A percentile compares a stretch with the other conserved stretches of the same genome.
Conservation (phyloP, 2,113 vertebrate species). For the Rattus norvegicus region GRCr8 NC_086037.1:32441501-32442000, state of each 20-base stretch:
- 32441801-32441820: background rate
- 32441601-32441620: background rate
- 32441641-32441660: background rate
- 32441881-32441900: background rate
- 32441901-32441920: background rate
- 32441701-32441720: background rate
- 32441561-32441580: background rate
- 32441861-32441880: constrained; percentile 23
- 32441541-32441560: background rate
- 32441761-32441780: background rate
- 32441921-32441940: background rate
- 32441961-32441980: background rate
- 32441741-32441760: background rate
- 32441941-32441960: background rate
- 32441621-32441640: background rate
- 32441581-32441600: background rate
- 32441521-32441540: background rate
- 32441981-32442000: background rate
- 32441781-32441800: background rate
- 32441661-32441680: background rate
- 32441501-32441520: background rate
- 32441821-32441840: constrained; percentile 28
- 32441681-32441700: background rate
- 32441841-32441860: background rate
- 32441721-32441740: background rate